Base-by-base conservation (phyloP, 2,888 invertebrate genomes). In the Hydroisotoma schaefferi region DNA sequence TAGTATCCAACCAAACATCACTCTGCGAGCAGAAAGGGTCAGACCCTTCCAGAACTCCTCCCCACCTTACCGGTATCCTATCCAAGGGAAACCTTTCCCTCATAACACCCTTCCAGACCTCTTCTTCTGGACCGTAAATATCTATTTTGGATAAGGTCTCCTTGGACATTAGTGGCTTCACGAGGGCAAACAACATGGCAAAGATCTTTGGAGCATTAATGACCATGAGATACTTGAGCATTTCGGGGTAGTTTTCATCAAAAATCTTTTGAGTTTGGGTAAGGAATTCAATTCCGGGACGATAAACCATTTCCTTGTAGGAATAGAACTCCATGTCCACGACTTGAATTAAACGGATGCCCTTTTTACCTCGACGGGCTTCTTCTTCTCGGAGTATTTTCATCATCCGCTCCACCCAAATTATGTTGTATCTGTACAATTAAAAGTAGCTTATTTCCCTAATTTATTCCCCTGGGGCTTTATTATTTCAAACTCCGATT, bases 131-230 rank as follows among this genome's bases (percentile, higher is more conserved):
- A 6, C 64, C 61, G 28, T 46, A 57, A 43, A 65, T 57, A 12
- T 43, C 29, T 2, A 65, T 38, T 43, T 65, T 65, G 8, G 22
- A 20, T 38, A 62, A 27, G 5, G 57, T 65, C 20, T 53, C 52
- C 23, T 61, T 62, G 2, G 54, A 29, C 4, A 62, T 27, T 12
- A 65, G 29, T 2, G 65, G 65, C 37, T 52, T 59, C 23, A 65
- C 23, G 10, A 65, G 37, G n/a, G 33, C 49, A 29, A 59, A 62
- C 1, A 65, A 23, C 1, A 59, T 3, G n/a, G 51, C 18, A 29
- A 65, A 62, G 15, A 65, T 29, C 44, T 59, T 59, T 1, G 65
- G 65, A 15, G 65, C 59, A 38, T 65, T 65, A 33, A 65, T 59
- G 12, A 59, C 18, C 2, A 59, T 18, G 6, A 43, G 25, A 18